phyloP scores from a whole-genome alignment of 2,888 invertebrate species.

The Cylindroiulus punctatus region DNA sequence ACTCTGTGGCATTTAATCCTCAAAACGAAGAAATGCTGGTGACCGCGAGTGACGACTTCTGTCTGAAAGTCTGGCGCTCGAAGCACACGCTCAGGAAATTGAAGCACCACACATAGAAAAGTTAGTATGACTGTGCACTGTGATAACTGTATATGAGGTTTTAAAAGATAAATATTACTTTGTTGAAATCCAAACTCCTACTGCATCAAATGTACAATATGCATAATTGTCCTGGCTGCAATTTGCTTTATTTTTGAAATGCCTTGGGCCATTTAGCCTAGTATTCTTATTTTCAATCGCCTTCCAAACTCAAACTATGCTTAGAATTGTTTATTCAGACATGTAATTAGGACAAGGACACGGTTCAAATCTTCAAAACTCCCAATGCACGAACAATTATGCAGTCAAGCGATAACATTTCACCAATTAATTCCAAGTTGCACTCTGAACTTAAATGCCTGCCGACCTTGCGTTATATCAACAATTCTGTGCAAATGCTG shows the following conservation, averaged over 20 bases:
- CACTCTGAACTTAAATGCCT: background rate
- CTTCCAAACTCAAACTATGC: too few species aligned
- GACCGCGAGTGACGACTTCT: conserved; percentile 83
- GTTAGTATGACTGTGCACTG: background rate
- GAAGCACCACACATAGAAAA: background rate
- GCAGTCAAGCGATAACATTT: background rate
- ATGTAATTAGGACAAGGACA: background rate
- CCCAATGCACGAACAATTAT: background rate
- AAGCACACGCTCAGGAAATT: conserved; percentile 21
- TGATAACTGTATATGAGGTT: background rate
- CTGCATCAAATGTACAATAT: too few species aligned
- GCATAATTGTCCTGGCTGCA: too few species aligned
- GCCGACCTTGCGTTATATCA: background rate
- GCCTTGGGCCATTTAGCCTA: too few species aligned
- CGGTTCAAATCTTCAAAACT: background rate
- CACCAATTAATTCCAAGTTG: background rate
- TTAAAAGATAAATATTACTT: background rate
- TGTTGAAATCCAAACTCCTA: too few species aligned
- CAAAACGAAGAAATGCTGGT: conserved; percentile 82
- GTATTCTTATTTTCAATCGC: too few species aligned
- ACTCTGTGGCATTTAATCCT: conserved; percentile 86
- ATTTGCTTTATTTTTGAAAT: too few species aligned
- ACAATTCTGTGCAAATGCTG: background rate
- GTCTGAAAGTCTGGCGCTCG: conserved; percentile 74
- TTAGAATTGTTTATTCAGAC: background rate